Base-by-base conservation (phyloP, 2,797 vertebrate genomes). In the Natrix natrix region DNA sequence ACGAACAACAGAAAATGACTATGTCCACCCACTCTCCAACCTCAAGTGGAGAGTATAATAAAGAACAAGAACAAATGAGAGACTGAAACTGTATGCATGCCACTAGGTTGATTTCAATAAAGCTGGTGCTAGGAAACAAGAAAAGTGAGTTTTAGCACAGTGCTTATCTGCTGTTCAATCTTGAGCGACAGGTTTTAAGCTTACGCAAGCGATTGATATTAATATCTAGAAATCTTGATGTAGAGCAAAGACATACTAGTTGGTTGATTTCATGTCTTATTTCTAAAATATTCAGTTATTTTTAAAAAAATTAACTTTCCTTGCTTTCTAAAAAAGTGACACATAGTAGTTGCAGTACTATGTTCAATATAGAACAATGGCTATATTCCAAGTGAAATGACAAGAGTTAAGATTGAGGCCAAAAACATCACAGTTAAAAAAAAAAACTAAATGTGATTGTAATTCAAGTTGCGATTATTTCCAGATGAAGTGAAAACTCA, bases 381-480 rank as follows among this genome's bases (percentile, higher is more conserved):
- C 90, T 90, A n/a, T 94, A 92, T 94, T 95, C 11, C 24, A n/a
- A 94, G 90, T 90, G 88, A 95, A 94, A 90, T 93, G 92, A 93
- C 91, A 92, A 93, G 95, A 95, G 96, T 95, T 88, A 87, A 94
- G 91, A 94, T 92, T 95, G 94, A 66, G 22, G 11, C 52, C 61
- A 95, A 94, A 94, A 14, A 94, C 94, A 95, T 93, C 94, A 95
- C 91, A 95, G 26, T 48, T 88, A 4, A 52, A 52, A 17, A 55
- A 32, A 32, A 55, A 83, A 83, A 48, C 20, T 83, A 48, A 83
- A 83, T 48, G 74, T 48, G 74, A 83, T 83, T 92, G 5, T 32
- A 95, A 93, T 48, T 83, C 95, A 96, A 95, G 94, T 96, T 94
- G 95, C 96, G 95, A 95, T 95, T 97, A 95, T 96, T 96, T 96